phyloP scores from a whole-genome alignment of 2,797 vertebrate genomes.

The Pogoniulus pusillus region DNA sequence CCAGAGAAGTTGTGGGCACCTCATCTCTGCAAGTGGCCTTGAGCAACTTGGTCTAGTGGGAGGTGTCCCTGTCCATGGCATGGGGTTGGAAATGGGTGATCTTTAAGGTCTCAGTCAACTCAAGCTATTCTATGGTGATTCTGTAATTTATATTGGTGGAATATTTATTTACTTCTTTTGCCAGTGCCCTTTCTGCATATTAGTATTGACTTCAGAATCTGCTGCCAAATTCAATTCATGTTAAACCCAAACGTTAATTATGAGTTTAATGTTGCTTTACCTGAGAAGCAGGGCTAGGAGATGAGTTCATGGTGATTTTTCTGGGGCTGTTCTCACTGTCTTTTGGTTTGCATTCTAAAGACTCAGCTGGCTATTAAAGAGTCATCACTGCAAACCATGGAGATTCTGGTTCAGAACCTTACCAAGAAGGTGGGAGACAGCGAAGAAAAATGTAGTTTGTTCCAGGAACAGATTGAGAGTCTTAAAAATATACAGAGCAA shows the following conservation, averaged over 20 bases:
- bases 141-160: not conserved
- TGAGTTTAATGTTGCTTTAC: not conserved
- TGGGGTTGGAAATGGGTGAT: too few relatives aligned
- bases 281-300: not conserved
- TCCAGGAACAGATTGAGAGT: conserved; percentile 83
- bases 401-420: conserved; percentile 84
- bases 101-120: too few relatives aligned
- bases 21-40: too few relatives aligned
- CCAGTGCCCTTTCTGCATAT: not conserved
- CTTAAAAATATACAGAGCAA: conserved; percentile 79
- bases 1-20: too few relatives aligned
- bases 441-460: conserved; percentile 87
- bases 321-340: not conserved
- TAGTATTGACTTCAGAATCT: not conserved
- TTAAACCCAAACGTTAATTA: not conserved
- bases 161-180: not conserved
- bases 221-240: not conserved
- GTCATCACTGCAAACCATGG: conserved; percentile 78
- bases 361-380: conserved; percentile 68
- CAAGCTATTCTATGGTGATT: too few relatives aligned
- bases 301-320: not conserved
- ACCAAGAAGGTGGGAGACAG: conserved; percentile 88
- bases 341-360: conserved; percentile 40
- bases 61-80: too few relatives aligned
- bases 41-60: too few relatives aligned